A percentile compares a stretch with the other conserved stretches of the same genome.
phyloP scores from a whole-genome alignment of 2,113 vertebrate species.

The Oryzias javanicus region DNA sequence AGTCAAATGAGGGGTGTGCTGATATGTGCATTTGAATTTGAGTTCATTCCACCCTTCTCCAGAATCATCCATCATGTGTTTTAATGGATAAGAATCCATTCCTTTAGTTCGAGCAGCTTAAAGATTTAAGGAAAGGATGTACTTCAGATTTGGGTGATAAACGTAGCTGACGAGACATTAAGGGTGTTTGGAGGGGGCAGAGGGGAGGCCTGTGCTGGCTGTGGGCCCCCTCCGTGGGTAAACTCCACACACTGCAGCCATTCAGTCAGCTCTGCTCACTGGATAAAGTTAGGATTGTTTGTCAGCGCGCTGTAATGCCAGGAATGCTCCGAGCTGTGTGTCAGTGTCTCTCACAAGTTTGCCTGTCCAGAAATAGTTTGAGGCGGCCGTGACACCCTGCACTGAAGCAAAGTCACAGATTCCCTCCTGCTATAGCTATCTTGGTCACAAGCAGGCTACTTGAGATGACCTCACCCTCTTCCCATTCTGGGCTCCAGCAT shows the following conservation, averaged over 20 bases:
- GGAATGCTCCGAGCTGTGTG: constrained; percentile 72
- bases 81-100: too few relatives aligned
- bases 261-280: constrained; percentile 69
- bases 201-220: constrained; percentile 41
- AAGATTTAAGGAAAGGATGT: too few relatives aligned
- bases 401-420: constrained; percentile 60
- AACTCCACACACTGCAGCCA: constrained; percentile 78
- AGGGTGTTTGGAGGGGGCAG: constrained; percentile 59
- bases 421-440: constrained; percentile 55
- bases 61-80: too few relatives aligned
- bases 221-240: constrained; percentile 58
- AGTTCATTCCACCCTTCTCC: constrained; percentile 14
- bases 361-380: constrained; percentile 39
- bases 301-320: constrained; percentile 78
- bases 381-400: constrained; percentile 33
- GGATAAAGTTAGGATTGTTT: constrained; percentile 85
- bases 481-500: constrained; percentile 21
- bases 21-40: constrained; percentile 49
- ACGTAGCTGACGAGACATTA: constrained; percentile 40
- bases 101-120: too few relatives aligned
- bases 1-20: constrained; percentile 44
- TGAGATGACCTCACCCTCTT: constrained; percentile 18
- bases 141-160: constrained; percentile 12
- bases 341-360: constrained; percentile 52
- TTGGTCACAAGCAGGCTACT: constrained; percentile 29